Base-by-base conservation (phyloP, 2,888 invertebrate genomes). In the Sinhomidia bicolor region DNA sequence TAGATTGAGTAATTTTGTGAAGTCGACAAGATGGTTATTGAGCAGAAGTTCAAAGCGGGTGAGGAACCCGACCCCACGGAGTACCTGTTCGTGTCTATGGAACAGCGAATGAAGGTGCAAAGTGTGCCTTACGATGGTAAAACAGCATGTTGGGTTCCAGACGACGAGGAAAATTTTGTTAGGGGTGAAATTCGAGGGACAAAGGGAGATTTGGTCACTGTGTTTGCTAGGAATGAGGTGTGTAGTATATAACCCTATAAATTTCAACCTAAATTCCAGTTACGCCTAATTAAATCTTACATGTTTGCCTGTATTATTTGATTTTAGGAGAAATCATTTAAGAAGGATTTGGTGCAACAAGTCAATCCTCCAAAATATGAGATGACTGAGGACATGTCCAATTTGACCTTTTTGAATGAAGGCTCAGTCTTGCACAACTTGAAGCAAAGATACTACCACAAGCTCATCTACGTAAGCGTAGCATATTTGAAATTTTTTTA, bases 91-190 rank as follows among this genome's bases (percentile, higher is more conserved):
- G 97, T 98, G 92, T 97, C 98, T 92, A 96, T 98, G 94, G 98
- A 98, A n/a, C n/a, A n/a, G n/a, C n/a, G n/a, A 95, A 97, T 97
- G 95, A 98, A 98, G 95, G 97, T 98, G 95, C 97, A 98, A 95
- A 99, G 99, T 95, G 98, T 98, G 95, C 98, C 99, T 93, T 99
- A 98, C 96, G 99, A 99, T 96, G 98, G 97, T 95, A 99, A 99
- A 96, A 99, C 99, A 95, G 97, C 98, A 94, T 98, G 98, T 95
- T 99, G 99, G 99, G 97, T 99, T 92, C 99, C 99, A 93, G 97
- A 98, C 94, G 98, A 98, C 93, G 99, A 99, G 95, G 99, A 99
- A 93, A 99, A 99, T 93, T 99, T 97, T 95, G 94, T 98, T 93
- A 96, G 97, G 95, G 99, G 98, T 94, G 98, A 99, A 94, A 99